Evolutionary conservation across 1,140 invertebrate genomes (phyloP).

Genomic region (Drosophila persimilis): DNA sequence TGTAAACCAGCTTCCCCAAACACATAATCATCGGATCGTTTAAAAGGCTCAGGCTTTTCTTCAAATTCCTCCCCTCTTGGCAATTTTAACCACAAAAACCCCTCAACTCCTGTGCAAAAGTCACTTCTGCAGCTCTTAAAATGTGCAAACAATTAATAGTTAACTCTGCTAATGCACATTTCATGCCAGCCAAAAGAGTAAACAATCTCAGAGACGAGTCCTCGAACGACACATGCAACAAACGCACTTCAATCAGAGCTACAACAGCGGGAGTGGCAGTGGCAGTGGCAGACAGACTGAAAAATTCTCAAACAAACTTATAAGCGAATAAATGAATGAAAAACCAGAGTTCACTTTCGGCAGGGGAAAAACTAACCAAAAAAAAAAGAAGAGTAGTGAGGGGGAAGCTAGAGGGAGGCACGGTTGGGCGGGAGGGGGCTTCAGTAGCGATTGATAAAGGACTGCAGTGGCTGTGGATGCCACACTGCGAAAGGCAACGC

Average conservation of each 20-base stretch:
- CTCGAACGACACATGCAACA: conserved; percentile 14
- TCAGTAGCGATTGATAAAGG: conserved; percentile 26
- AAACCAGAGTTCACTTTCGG: conserved; percentile 56
- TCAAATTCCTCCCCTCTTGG: no score
- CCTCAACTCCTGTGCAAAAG: conserved; percentile 8
- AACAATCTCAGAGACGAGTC: conserved; percentile 44
- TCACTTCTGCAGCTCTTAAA: conserved; percentile 42
- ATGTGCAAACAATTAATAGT: conserved; percentile 69
- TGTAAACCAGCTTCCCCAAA: no score
- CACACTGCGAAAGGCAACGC: conserved; percentile 35
- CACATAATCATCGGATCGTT: no score
- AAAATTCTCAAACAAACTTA: conserved; percentile 65
- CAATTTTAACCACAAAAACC: conserved; percentile 12
- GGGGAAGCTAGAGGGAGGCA: background rate
- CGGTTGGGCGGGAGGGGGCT: background rate
- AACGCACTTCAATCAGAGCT: conserved; percentile 26
- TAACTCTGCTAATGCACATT: conserved; percentile 75
- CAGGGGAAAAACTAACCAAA: background rate
- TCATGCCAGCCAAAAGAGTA: conserved; percentile 63
- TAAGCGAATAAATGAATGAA: conserved; percentile 67
- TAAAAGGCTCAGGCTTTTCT: background rate
- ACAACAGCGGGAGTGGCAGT: background rate
- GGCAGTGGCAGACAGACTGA: background rate
- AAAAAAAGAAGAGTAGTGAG: conserved; percentile 9
- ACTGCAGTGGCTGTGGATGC: conserved; percentile 6